A percentile compares a stretch with the other conserved stretches of the same genome.
Evolutionary conservation across 2,888 invertebrate genomes (phyloP).

Genomic region (Eurytoma adleriae): DNA sequence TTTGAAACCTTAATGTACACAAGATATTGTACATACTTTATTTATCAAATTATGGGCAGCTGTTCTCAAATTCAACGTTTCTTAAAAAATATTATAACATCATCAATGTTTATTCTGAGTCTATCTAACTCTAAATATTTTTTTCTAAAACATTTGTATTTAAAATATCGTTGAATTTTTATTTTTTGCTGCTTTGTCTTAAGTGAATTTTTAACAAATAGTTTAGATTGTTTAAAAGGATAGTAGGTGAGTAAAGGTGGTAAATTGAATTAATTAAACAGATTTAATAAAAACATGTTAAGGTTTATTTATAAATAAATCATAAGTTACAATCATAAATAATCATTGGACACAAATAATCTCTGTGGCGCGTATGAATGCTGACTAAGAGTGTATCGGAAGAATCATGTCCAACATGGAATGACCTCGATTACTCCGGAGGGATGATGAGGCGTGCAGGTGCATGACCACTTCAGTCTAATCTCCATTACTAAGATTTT

Average conservation of each 20-base stretch:
- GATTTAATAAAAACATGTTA: slow-evolving; percentile 58
- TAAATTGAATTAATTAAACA: neutral
- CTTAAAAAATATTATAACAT: too few relatives aligned
- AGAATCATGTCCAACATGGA: slow-evolving; percentile 22
- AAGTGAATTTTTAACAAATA: neutral
- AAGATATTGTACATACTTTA: too few relatives aligned
- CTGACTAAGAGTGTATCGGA: slow-evolving; percentile 66
- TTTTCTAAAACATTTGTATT: too few relatives aligned
- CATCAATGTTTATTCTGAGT: too few relatives aligned
- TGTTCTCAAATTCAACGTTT: too few relatives aligned
- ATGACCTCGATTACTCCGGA: slow-evolving; percentile 22
- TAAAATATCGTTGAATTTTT: too few relatives aligned
- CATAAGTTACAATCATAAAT: slow-evolving; percentile 72
- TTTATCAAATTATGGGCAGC: too few relatives aligned
- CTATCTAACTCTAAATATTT: too few relatives aligned
- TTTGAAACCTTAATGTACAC: too few relatives aligned
- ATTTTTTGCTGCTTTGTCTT: neutral
- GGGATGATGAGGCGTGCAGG: slow-evolving; percentile 44
- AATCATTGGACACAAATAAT: slow-evolving; percentile 66
- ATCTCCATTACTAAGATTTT: slow-evolving; percentile 25
- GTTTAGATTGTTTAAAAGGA: too few relatives aligned
- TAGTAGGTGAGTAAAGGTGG: neutral
- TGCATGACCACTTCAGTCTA: slow-evolving; percentile 52
- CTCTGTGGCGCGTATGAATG: slow-evolving; percentile 63
- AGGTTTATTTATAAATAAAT: slow-evolving; percentile 71